phyloP scores from a whole-genome alignment of 2,113 vertebrate genomes.

The Strix aluco region DNA sequence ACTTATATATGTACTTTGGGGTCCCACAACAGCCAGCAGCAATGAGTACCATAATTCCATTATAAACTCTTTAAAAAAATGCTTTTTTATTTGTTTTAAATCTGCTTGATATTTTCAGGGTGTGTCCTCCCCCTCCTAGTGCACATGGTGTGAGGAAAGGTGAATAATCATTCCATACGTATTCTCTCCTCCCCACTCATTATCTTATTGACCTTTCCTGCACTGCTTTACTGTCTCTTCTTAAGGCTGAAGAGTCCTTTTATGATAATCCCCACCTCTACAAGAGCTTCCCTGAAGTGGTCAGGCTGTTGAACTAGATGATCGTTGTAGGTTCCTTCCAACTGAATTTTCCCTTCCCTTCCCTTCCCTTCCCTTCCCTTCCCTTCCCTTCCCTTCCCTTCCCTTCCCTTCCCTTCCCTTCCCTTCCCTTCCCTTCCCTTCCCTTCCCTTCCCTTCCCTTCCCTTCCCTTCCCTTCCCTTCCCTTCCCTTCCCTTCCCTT shows the following conservation, averaged over 20 bases:
- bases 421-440: not conserved
- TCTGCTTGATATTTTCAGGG: not conserved
- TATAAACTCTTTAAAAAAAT: not conserved
- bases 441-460: not conserved
- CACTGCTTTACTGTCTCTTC: not conserved
- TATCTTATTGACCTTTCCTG: not conserved
- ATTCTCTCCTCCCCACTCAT: not conserved
- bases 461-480: fast-evolving
- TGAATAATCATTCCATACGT: not conserved
- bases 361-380: not conserved
- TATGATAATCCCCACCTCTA: not conserved
- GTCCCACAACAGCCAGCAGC: not conserved
- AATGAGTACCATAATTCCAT: not conserved
- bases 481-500: not conserved
- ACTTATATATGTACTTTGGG: too few species aligned
- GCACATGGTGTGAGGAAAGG: not conserved
- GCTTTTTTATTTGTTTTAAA: not conserved
- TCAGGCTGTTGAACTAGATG: not conserved
- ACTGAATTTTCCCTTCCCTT: not conserved
- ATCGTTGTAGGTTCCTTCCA: not conserved
- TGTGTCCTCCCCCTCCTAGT: not conserved
- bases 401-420: not conserved
- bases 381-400: fast-evolving
- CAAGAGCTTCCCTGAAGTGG: not conserved
- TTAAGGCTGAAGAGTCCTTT: not conserved